Base-by-base conservation (phyloP, 2,797 vertebrate species). In the Odontamblyopus lacepedii region DNA sequence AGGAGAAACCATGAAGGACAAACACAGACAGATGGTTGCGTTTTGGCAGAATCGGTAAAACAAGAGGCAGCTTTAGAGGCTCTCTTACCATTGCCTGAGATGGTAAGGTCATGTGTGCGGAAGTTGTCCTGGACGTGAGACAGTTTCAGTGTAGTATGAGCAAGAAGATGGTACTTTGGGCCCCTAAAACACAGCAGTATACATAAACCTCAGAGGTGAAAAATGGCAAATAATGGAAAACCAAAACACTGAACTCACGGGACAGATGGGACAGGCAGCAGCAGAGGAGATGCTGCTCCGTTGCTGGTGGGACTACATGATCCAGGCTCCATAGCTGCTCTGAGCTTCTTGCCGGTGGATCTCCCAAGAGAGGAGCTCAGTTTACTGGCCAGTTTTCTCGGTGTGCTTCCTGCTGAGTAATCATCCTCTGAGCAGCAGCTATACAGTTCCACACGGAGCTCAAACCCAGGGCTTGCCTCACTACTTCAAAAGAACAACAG, bases 311-410 rank as follows among this genome's bases (percentile, higher is more conserved):
- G 90, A 72, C 94, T 94, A 3, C 95, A 90, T 0, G 87, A 88
- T 30, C 93, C 92, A 1, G 93, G 94, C 41, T 98, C 97, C 90
- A 98, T 89, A 6, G 95, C 89, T 0, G 95, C 92, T 11, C 95
- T 91, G 30, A 97, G 85, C 79, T 96, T 95, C 83, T 93, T 96
- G 50, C 97, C 97, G 0, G 96, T 85, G 0, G 96, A 96, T 57
- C 97, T 94, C 2, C 97, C 97, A 78, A 98, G 89, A 0, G 97
- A 98, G 55, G 94, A 96, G 94, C 96, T 97, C 80, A 98, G 93
- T 72, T 96, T 97, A 78, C 95, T 97, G 79, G 96, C 96, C 63
- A 98, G 92, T 67, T 96, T 96, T 72, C 95, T 93, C 0, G 97
- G 96, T 3, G 96, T 94, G 71, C 92, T 96, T 63, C 95, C 92